Conservation (phyloP, 2,888 invertebrate genomes). For the Leptopilina myrica region DNA sequence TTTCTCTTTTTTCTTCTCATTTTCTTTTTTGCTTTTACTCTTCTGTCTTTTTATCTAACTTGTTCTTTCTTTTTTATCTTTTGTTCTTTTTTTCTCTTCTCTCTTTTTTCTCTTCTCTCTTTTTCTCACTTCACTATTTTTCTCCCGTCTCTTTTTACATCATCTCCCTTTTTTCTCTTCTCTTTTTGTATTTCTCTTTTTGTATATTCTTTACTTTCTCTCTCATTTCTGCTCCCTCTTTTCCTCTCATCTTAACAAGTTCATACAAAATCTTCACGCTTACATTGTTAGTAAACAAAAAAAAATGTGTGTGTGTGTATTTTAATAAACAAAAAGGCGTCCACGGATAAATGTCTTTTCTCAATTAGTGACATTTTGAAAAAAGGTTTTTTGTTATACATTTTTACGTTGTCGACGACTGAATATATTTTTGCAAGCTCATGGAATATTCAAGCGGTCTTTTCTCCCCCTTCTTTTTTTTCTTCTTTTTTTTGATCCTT, state of each 20-base stretch:
- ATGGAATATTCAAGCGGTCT: background rate
- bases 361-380: conserved; percentile 31
- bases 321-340: conserved; percentile 24
- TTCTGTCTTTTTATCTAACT: too few relatives aligned
- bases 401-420: background rate
- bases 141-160: too few relatives aligned
- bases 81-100: too few relatives aligned
- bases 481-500: background rate
- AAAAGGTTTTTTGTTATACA: conserved; percentile 2
- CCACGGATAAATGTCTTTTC: background rate
- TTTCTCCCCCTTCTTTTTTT: background rate
- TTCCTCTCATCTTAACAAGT: background rate
- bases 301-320: background rate
- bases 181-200: too few relatives aligned
- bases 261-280: conserved; percentile 2
- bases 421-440: conserved; percentile 9
- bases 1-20: too few relatives aligned
- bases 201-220: too few relatives aligned
- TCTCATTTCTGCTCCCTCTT: too few relatives aligned
- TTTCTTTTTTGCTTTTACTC: too few relatives aligned
- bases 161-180: too few relatives aligned
- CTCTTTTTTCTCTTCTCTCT: too few relatives aligned
- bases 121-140: too few relatives aligned
- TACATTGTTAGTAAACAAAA: background rate
- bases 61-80: too few relatives aligned